Base-by-base conservation (phyloP, 23 tunicate genomes). In the Oikopleura dioica region DNA sequence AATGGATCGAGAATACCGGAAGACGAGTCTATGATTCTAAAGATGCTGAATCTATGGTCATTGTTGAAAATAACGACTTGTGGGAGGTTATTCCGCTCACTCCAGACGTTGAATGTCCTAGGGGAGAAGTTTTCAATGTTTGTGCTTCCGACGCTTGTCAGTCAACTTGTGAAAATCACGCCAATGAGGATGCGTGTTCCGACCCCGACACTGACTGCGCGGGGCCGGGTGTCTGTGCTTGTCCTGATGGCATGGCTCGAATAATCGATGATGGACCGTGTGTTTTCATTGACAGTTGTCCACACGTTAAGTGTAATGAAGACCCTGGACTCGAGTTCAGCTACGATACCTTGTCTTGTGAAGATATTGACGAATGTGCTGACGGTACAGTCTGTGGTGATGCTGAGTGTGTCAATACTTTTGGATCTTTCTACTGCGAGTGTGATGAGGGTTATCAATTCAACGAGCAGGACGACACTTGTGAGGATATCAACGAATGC, bases 401-500 rank as follows among this genome's bases (percentile, higher is more conserved):
- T 35, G 80, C 37, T 1, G 38, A 37, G 33, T 91, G 97, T 68
- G 82, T 80, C 72, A 85, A 91, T 82, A 82, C 87, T 38, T 37
- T 35, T 80, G 69, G 35, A 72, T 69, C 75, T 21, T 91, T 80
- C 77, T 85, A 85, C 84, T 91, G 97, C 79, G 97, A 85, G 50
- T 91, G 97, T 51, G 23, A 35, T 24, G 76, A 50, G 26, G 91
- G 91, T 0, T 89, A 55, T 77, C 35, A 38, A 35, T 78, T 82
- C 38, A 63, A 37, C n/a, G 84, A 37, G 33, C 89, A 80, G 1
- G 50, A 58, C 0, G 50, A 81, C 30, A 76, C 80, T 33, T 89
- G 96, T 76, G 1, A 29, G 84, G 97, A 91, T 38, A 51, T 80
- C 69, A 55, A 91, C 55, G 97, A 91, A 72, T 91, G 97, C 55